Conservation (phyloP, 2,797 vertebrate genomes). For the Tadarida brasiliensis region DNA sequence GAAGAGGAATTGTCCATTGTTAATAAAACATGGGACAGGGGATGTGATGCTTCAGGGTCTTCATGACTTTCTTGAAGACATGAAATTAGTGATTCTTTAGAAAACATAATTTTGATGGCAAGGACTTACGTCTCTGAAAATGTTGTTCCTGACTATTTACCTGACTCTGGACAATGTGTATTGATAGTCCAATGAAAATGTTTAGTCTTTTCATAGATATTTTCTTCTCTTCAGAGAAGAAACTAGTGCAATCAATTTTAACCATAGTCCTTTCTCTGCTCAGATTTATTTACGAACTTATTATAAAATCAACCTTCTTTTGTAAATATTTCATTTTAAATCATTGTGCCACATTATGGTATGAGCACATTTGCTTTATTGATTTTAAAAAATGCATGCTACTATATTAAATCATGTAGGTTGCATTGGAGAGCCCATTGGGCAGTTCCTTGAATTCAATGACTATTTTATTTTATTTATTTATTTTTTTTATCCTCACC, state of each 20-base stretch:
- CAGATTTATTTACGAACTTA: slow-evolving; percentile 73
- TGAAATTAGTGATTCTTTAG: slow-evolving; percentile 4
- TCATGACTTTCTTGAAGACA: not conserved
- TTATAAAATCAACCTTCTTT: slow-evolving; percentile 70
- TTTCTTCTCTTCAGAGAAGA: slow-evolving; percentile 36
- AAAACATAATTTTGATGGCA: slow-evolving; percentile 35
- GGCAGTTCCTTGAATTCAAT: slow-evolving; percentile 37
- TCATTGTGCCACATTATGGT: slow-evolving; percentile 47
- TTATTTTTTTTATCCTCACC: too few species aligned
- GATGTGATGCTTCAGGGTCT: not conserved
- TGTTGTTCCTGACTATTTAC: slow-evolving; percentile 3
- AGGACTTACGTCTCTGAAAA: not conserved
- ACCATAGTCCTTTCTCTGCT: slow-evolving; percentile 61
- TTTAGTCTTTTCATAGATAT: not conserved
- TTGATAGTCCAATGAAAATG: not conserved
- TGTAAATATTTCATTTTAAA: slow-evolving; percentile 76
- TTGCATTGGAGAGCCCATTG: not conserved
- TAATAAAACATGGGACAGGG: not conserved
- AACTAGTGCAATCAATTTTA: slow-evolving; percentile 57
- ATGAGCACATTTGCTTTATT: slow-evolving; percentile 60
- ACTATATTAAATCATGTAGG: not conserved
- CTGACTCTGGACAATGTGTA: not conserved
- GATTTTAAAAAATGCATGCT: slow-evolving; percentile 51
- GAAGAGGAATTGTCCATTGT: not conserved
- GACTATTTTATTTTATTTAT: slow-evolving; percentile 17